phyloP scores from a whole-genome alignment of 2,888 invertebrate species.

The Creontiades dilutus region DNA sequence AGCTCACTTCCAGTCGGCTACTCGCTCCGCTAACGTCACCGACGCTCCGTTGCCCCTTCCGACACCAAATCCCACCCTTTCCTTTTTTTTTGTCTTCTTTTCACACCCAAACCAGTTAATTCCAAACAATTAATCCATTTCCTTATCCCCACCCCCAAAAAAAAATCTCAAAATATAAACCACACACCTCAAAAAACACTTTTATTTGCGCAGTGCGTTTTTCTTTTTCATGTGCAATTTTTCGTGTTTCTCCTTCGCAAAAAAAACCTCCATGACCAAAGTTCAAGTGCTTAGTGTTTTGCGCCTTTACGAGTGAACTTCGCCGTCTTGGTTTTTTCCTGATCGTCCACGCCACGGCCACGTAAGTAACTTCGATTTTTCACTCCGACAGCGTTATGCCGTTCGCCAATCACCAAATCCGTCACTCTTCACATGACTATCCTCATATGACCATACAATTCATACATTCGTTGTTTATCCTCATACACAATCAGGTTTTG shows the following conservation, averaged over 20 bases:
- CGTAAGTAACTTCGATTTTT: background rate
- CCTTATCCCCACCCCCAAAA: background rate
- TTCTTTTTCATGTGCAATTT: background rate
- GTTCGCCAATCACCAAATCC: no score
- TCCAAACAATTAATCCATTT: no score
- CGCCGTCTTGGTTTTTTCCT: background rate
- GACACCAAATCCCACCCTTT: background rate
- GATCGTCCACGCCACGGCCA: background rate
- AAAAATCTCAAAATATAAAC: background rate
- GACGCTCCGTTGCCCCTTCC: background rate
- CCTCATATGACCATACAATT: no score
- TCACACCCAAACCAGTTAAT: no score
- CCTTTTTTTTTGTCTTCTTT: no score
- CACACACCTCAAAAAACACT: background rate
- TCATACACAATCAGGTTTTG: no score
- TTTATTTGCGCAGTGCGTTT: background rate
- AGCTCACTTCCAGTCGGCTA: slow-evolving; percentile 56
- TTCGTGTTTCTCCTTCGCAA: background rate
- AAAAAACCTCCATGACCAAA: slow-evolving; percentile 1
- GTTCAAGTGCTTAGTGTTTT: slow-evolving; percentile 49
- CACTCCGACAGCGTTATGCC: no score
- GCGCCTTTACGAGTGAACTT: background rate
- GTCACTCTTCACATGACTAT: no score
- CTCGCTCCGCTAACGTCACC: slow-evolving; percentile 23
- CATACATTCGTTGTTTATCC: no score